Base-by-base conservation (phyloP, 2,113 vertebrate species). In the Sitta europaea region DNA sequence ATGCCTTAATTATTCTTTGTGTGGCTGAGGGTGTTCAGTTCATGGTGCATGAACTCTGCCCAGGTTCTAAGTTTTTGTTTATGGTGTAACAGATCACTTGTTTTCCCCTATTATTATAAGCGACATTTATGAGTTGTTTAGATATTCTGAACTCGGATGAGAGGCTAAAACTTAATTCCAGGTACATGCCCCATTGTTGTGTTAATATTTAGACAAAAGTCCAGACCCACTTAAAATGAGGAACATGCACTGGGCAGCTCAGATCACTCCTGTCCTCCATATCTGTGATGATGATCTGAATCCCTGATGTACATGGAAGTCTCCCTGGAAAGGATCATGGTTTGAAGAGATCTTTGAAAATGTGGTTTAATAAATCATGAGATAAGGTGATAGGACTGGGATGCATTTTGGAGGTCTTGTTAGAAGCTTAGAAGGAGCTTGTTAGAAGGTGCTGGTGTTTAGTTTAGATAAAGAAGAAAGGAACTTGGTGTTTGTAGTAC, bases 71-170 rank as follows among this genome's bases (percentile, higher is more conserved):
- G 43, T 11, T 88, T 50, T 75, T 22, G 4, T 63, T 76, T 54
- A 4, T 6, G 9, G 14, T 50, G 2, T 9, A 29, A 29, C 5
- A 59, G 33, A n/a, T 61, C 18, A 24, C 0, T 0, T 36, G 5
- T 53, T 73, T 77, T 29, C 40, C 57, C 29, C 14, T 35, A 1
- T 25, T 55, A 12, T 51, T n/a, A 42, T 59, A 73, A 88, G 22
- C 20, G 10, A 16, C 4, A 18, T 45, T 45, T 53, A 18, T 0
- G 16, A 42, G 53, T 33, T 42, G 21, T 88, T 71, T 0, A 6
- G 14, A 11, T 67, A n/a, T 55, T 82, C 16, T 43, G 31, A 47
- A 47, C 38, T 71, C 6, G 6, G 9, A 12, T 28, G 47, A 74
- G 59, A 53, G 14, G 48, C 45, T 66, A 42, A 62, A 82, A 54